These are phyloP conservation scores for Linnaemya tessellans DNA, from an alignment of 2,888 invertebrate genomes.

Conservation along the genomic window DNA sequence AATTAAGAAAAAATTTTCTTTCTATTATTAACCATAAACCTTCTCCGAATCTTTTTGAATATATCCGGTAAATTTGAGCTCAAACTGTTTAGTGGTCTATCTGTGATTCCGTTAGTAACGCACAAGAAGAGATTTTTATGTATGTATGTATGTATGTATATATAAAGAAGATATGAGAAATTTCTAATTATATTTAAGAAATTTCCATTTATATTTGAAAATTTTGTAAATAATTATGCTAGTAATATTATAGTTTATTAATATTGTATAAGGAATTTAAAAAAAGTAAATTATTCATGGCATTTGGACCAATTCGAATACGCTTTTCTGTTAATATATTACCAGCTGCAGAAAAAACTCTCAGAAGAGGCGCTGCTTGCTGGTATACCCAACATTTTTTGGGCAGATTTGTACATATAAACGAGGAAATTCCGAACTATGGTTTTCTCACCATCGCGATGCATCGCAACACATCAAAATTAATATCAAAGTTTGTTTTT, in stretches of 20 bases:
- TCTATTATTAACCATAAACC: too few species aligned
- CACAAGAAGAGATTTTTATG: too few species aligned
- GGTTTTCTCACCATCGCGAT: constrained; percentile 31
- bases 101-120: too few species aligned
- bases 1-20: too few species aligned
- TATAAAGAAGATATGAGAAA: background rate
- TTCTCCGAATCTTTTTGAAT: too few species aligned
- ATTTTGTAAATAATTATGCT: too few species aligned
- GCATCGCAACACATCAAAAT: constrained; percentile 30
- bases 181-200: background rate
- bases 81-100: too few species aligned
- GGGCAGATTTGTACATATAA: constrained; percentile 37
- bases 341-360: constrained; percentile 48
- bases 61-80: too few species aligned
- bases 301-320: constrained; percentile 16
- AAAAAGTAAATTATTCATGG: constrained; percentile 41
- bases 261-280: constrained; percentile 46
- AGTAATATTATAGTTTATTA: background rate
- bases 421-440: constrained; percentile 30
- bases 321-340: constrained; percentile 37
- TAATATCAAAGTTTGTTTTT: constrained; percentile 42
- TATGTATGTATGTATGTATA: too few species aligned
- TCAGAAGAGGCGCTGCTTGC: constrained; percentile 45
- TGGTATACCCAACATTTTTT: constrained; percentile 1
- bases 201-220: background rate